Evolutionary conservation across 1,140 invertebrate genomes (phyloP).

Genomic region (Chironomus striatipennis): DNA sequence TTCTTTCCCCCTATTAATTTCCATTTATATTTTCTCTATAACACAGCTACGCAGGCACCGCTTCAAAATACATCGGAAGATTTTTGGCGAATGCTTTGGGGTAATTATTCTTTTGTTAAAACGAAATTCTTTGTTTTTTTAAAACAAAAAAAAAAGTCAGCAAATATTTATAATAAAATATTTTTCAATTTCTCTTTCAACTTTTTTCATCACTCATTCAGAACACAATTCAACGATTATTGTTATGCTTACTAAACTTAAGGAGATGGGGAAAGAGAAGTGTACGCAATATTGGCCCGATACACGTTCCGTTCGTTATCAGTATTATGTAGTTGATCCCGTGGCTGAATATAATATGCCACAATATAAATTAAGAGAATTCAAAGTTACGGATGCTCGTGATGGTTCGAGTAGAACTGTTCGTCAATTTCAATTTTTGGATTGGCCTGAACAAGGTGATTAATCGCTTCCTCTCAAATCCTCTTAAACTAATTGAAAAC

Average conservation of each 20-base stretch:
- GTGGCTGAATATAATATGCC: conserved; percentile 99
- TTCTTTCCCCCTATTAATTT: too few species aligned
- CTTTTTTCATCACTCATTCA: not conserved
- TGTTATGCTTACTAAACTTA: conserved; percentile 96
- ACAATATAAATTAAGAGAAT: conserved; percentile 96
- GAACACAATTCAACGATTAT: conserved; percentile 98
- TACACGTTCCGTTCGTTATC: conserved; percentile 89
- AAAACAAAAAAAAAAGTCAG: too few species aligned
- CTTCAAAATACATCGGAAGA: conserved; percentile 93
- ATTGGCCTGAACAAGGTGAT: conserved; percentile 95
- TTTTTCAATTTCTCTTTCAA: not conserved
- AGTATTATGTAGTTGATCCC: conserved; percentile 96
- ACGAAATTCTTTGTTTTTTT: too few species aligned
- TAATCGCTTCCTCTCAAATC: too few species aligned
- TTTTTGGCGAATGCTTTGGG: conserved; percentile 99
- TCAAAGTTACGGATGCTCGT: conserved; percentile 89
- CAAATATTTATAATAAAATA: not conserved
- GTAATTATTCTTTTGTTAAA: not conserved
- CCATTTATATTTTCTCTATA: too few species aligned
- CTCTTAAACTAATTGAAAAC: too few species aligned
- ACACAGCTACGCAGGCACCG: conserved; percentile 91
- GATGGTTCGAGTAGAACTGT: conserved; percentile 94
- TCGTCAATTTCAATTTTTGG: conserved; percentile 97
- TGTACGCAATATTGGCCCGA: conserved; percentile 99
- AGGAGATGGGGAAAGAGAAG: conserved; percentile 97